Evolutionary conservation across 2,113 vertebrate species (phyloP), one percentile per base, ranked within the genome.

Genomic region (Theristicus caerulescens): DNA sequence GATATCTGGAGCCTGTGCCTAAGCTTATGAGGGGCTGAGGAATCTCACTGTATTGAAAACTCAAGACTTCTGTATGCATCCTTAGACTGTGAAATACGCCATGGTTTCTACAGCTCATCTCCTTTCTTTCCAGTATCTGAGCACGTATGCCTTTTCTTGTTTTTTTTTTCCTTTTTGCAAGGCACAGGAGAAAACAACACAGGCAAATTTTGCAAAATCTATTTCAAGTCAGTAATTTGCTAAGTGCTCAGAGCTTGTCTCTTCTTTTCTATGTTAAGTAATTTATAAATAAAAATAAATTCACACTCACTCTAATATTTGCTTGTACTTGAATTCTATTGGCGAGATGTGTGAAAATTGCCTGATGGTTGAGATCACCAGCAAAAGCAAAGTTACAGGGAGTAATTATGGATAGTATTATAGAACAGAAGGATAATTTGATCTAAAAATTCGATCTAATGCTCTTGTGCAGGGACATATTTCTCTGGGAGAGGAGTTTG

Each of bases 371-470:
- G 94, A 54, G 82, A 97, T 97, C 96, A 97, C 89, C 80, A 89
- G 94, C 73, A 96, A 97, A 97, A 95, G 86, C 96, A 96, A 94
- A 96, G 97, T 97, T 98, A 93, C 92, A 92, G 62, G 91, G 93
- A 97, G 92, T 93, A 97, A 98, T 97, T 98, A 97, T 2, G 26
- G 90, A 88, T 90, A 92, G 96, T 83, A 93, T 95, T 96, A 96
- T 93, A 80, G 94, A 97, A 95, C 94, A 98, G 94, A 95, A 97
- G 90, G 94, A 94, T 97, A 97, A 97, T 97, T 97, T 97, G 93
- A 97, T 97, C 96, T 95, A 97, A 97, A 97, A 97, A 96, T 95
- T 94, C 26, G 78, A 97, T 98, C 96, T 97, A 96, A 97, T 97
- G 94, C 94, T 96, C 83, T 94, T 2, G 9, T 80, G 27, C 49